A percentile compares a stretch with the other conserved stretches of the same genome.
These are phyloP conservation scores for Myrmophylax atrothorax DNA, from an alignment of 2,113 vertebrate genomes.

Conservation along the genomic window DNA sequence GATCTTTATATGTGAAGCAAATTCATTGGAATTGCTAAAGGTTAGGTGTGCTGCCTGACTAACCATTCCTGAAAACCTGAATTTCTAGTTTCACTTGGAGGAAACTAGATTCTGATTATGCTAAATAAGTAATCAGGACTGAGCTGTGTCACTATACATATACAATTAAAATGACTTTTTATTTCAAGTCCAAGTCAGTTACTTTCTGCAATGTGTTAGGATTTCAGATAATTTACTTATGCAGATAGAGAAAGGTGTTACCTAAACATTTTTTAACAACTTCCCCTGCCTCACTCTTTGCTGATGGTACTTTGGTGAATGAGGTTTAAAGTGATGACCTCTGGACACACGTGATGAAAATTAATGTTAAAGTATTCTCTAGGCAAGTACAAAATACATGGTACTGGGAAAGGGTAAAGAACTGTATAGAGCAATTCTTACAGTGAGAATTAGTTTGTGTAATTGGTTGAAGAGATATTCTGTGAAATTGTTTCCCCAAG, in stretches of 20 bases:
- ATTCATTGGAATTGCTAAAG: not conserved
- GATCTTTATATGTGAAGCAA: not conserved
- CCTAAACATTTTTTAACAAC: not conserved
- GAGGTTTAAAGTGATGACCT: not conserved
- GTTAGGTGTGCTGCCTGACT: not conserved
- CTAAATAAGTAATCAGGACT: conserved; percentile 34
- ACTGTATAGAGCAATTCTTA: not conserved
- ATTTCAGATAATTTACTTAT: not conserved
- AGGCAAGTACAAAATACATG: not conserved
- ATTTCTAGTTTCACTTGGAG: conserved; percentile 31
- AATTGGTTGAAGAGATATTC: not conserved
- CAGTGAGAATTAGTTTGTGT: not conserved
- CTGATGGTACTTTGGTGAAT: not conserved
- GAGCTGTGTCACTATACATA: not conserved
- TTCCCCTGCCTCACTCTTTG: not conserved
- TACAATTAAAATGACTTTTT: not conserved
- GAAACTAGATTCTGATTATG: not conserved
- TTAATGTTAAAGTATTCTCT: not conserved
- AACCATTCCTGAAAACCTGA: not conserved
- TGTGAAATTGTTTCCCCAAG: not conserved
- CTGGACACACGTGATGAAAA: not conserved
- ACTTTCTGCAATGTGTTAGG: not conserved
- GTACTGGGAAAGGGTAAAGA: not conserved
- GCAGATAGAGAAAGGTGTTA: not conserved
- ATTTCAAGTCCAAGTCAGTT: not conserved